phyloP scores from a whole-genome alignment of 2,888 invertebrate species.

The Labia minor region DNA sequence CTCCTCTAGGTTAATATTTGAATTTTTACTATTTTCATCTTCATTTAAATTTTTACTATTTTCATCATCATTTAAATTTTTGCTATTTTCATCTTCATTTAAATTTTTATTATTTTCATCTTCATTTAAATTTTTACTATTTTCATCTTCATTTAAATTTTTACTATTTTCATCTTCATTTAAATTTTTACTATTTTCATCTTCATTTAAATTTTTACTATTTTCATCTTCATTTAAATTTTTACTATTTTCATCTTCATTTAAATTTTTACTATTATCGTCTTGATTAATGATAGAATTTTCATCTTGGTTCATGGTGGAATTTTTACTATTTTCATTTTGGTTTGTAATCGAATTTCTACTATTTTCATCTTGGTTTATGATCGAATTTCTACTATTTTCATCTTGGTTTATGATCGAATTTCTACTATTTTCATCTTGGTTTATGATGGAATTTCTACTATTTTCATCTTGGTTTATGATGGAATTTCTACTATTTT shows the following conservation, averaged over 20 bases:
- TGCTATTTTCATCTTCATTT: constrained; percentile 29
- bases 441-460: constrained; percentile 27
- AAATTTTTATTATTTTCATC: constrained; percentile 25
- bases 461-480: constrained; percentile 27
- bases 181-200: constrained; percentile 20
- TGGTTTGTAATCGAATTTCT: constrained; percentile 29
- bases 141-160: constrained; percentile 28
- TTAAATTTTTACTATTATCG: too few species aligned
- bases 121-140: constrained; percentile 19
- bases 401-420: too few species aligned
- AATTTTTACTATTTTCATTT: constrained; percentile 28
- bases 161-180: constrained; percentile 27
- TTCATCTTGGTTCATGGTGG: constrained; percentile 20
- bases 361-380: constrained; percentile 30
- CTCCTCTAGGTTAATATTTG: constrained; percentile 18
- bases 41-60: constrained; percentile 17
- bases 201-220: neutral
- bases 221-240: constrained; percentile 18
- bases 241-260: too few species aligned
- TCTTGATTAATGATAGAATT: too few species aligned
- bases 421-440: constrained; percentile 25
- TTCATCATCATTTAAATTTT: constrained; percentile 24
- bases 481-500: constrained; percentile 15
- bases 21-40: neutral
- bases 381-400: constrained; percentile 32